phyloP scores from a whole-genome alignment of 2,113 vertebrate genomes.

The Cygnus buccinator region DNA sequence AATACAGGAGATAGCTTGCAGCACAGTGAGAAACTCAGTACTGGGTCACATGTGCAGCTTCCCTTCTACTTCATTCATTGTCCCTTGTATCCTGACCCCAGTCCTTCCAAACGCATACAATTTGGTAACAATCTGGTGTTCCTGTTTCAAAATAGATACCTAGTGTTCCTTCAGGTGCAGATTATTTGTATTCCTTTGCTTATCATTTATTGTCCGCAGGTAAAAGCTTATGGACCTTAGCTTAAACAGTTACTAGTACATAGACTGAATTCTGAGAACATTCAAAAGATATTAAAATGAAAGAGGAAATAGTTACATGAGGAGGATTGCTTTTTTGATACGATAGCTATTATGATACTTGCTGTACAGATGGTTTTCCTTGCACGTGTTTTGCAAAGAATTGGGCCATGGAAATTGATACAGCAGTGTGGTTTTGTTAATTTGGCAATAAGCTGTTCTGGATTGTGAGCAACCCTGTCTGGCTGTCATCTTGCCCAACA shows the following conservation, averaged over 20 bases:
- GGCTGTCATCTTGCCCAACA: neutral
- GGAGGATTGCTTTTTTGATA: neutral
- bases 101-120: neutral
- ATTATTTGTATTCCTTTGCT: neutral
- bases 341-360: neutral
- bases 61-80: neutral
- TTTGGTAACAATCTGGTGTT: neutral
- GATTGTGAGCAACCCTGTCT: neutral
- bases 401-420: neutral
- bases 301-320: neutral
- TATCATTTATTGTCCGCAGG: neutral
- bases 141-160: neutral
- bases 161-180: neutral
- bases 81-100: neutral
- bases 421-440: fast-evolving
- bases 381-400: neutral
- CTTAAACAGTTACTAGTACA: neutral
- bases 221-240: neutral
- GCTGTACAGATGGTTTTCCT: neutral
- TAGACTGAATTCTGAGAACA: neutral
- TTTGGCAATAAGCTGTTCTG: neutral
- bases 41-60: neutral
- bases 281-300: neutral
- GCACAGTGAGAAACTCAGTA: neutral
- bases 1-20: neutral